Conservation (phyloP, 1,140 invertebrate species). For the Argopecten irradians region DNA sequence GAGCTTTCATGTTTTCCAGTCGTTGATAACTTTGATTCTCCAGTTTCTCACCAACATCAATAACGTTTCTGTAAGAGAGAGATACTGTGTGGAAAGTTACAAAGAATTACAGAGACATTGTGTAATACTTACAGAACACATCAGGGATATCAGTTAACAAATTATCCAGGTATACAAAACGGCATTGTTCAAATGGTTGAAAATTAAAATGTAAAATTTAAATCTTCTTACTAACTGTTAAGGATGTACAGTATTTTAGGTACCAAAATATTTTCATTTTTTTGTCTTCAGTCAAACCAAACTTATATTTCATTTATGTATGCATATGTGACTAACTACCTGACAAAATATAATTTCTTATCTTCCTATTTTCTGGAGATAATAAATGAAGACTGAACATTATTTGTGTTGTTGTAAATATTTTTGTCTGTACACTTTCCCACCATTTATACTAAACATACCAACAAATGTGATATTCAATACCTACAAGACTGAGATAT, state of each 20-base stretch:
- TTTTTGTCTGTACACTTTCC: neutral
- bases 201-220: too few species aligned
- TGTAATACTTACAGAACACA: neutral
- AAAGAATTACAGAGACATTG: neutral
- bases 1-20: constrained; percentile 86
- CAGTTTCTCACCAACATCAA: constrained; percentile 63
- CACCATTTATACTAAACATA: neutral
- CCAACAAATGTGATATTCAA: neutral
- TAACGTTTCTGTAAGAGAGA: constrained; percentile 47
- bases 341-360: too few species aligned
- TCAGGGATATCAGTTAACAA: neutral
- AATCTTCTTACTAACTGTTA: too few species aligned
- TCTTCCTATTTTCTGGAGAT: too few species aligned
- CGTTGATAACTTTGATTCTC: constrained; percentile 73
- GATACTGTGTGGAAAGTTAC: neutral
- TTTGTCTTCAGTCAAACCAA: too few species aligned
- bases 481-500: neutral
- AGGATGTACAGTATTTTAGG: too few species aligned
- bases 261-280: too few species aligned
- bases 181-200: too few species aligned
- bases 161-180: neutral
- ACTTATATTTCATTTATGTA: too few species aligned
- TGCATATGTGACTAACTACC: too few species aligned
- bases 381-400: too few species aligned
- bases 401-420: neutral